These are phyloP conservation scores for Zootoca vivipara DNA, from an alignment of 2,113 vertebrate genomes.

Conservation along the genomic window DNA sequence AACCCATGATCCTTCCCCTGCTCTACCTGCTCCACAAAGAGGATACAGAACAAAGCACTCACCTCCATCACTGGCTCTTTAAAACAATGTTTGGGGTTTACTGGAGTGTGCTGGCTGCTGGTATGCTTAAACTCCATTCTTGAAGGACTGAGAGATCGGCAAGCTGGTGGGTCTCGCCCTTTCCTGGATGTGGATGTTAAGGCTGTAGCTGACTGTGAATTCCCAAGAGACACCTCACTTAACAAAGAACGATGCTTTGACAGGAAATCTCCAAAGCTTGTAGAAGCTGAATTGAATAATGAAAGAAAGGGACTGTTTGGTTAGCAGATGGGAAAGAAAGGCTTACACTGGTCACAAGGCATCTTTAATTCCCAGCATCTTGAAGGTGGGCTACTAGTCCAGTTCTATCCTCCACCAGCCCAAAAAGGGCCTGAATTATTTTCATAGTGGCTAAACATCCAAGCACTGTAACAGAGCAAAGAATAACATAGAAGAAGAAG, in stretches of 20 bases:
- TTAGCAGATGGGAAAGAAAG: background rate
- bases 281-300: background rate
- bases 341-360: too few species aligned
- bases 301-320: conserved; percentile 43
- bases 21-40: background rate
- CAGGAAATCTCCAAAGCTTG: conserved; percentile 38
- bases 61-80: conserved; percentile 56
- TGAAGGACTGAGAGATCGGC: conserved; percentile 49
- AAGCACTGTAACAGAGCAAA: background rate
- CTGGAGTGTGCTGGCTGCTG: conserved; percentile 34
- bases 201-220: background rate
- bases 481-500: background rate
- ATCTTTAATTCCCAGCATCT: background rate
- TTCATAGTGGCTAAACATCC: background rate
- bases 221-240: background rate
- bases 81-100: conserved; percentile 47
- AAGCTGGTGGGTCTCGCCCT: conserved; percentile 47
- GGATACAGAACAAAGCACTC: conserved; percentile 55
- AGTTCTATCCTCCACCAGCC: background rate
- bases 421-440: background rate
- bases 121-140: conserved; percentile 53
- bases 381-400: background rate
- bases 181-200: background rate
- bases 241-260: conserved; percentile 46
- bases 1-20: background rate